Evolutionary conservation across 2,113 vertebrate species (phyloP), one percentile per base, ranked within the genome.

Genomic region (Heterocephalus glaber): DNA sequence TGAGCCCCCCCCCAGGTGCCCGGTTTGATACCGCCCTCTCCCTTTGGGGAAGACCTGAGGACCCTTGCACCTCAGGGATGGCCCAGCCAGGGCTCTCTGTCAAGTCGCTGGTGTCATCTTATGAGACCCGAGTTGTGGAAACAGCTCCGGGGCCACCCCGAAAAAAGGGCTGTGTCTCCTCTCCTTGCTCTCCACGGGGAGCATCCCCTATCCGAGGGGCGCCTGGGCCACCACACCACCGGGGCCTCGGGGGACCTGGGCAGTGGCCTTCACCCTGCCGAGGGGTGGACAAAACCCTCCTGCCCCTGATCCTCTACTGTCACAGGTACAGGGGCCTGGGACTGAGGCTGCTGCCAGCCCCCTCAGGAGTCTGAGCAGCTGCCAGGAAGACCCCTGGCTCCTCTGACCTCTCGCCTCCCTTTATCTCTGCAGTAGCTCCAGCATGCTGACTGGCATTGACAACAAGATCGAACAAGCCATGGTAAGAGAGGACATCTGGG

Each of bases 401-500:
- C 79, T 72, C 61, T 98, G 26, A 92, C 52, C 76, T 74, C 56
- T 86, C 61, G 1, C 87, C 80, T 95, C 52, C 81, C 95, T n/a
- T 22, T 97, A 91, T 97, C 95, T 96, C 94, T 96, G 9, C 97
- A 99, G 98, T 80, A 94, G 98, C 54, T 98, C 98, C 92, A 98
- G 97, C 94, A 98, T 98, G 95, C 97, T 98, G 97, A 96, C 98
- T 3, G 98, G 98, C 96, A 99, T 99, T 11, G 99, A 99, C 98
- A 99, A 98, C 98, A 99, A 99, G 98, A 99, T 99, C 0, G 98
- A 99, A 84, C 98, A 98, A 96, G 99, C 98, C 76, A 99, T 99
- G 99, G 99, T 99, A 98, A 99, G 99, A 86, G 84, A 77, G 82
- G 72, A 65, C 22, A 6, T 77, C 81, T 85, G 70, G 66, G 65